phyloP scores from a whole-genome alignment of 1,140 invertebrate species.

The Ephestia elutella region DNA sequence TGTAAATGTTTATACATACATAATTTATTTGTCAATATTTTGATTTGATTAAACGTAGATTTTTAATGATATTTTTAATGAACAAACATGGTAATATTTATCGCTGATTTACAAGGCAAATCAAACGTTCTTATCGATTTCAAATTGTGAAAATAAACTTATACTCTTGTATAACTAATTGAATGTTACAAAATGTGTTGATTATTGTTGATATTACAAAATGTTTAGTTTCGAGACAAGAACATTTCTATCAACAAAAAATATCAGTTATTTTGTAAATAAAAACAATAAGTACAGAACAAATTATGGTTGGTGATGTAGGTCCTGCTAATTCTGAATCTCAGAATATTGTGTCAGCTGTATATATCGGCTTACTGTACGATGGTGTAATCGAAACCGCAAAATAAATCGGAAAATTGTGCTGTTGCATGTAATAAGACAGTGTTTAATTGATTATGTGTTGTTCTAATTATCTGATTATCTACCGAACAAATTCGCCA shows the following conservation, averaged over 20 bases:
- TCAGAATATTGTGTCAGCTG: slow-evolving; percentile 10
- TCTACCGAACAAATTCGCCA: too few relatives aligned
- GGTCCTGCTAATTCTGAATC: slow-evolving; percentile 1
- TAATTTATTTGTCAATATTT: background rate
- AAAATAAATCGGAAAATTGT: background rate
- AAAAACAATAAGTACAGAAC: background rate
- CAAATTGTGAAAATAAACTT: background rate
- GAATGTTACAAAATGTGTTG: background rate
- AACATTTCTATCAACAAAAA: too few relatives aligned
- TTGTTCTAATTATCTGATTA: too few relatives aligned
- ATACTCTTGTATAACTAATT: background rate
- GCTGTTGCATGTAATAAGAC: background rate
- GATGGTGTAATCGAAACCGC: background rate
- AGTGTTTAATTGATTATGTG: background rate
- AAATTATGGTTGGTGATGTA: background rate
- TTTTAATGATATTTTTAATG: background rate
- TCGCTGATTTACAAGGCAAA: background rate
- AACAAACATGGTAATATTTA: background rate
- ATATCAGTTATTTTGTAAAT: background rate
- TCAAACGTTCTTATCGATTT: background rate
- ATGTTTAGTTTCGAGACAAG: background rate
- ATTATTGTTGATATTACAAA: background rate
- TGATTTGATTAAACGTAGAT: background rate
- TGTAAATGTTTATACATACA: background rate
- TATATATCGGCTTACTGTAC: slow-evolving; percentile 5